Conservation (phyloP, 1,140 invertebrate genomes). For the Atta cephalotes region DNA sequence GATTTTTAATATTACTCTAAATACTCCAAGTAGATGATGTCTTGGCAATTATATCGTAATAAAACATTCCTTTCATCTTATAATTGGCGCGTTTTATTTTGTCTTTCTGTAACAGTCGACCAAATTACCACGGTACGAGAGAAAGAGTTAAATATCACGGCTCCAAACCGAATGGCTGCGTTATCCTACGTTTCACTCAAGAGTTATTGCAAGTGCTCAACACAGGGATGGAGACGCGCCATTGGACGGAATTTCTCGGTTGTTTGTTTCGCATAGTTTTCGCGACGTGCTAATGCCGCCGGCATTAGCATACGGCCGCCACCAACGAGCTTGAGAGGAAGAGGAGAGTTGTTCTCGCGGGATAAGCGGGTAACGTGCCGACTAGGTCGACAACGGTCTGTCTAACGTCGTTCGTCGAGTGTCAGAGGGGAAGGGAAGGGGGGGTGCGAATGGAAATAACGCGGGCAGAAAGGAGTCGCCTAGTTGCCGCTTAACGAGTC, state of each 20-base stretch:
- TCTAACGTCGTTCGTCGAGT: conserved; percentile 64
- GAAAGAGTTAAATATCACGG: conserved; percentile 42
- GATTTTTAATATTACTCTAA: background rate
- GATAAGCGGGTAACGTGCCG: conserved; percentile 55
- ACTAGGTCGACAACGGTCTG: conserved; percentile 70
- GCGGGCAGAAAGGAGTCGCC: conserved; percentile 58
- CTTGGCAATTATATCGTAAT: background rate
- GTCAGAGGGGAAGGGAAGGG: too few relatives aligned
- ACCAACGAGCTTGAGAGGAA: conserved; percentile 24
- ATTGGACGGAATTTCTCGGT: conserved; percentile 68
- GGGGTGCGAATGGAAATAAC: conserved; percentile 56
- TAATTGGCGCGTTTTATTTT: background rate
- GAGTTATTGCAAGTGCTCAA: conserved; percentile 52
- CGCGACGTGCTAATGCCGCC: conserved; percentile 68
- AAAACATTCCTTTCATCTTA: background rate
- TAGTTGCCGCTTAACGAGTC: conserved; percentile 79
- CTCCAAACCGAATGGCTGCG: conserved; percentile 1
- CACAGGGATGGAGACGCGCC: background rate
- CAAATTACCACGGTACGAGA: background rate
- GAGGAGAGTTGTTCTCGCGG: conserved; percentile 62
- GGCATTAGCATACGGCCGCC: conserved; percentile 72
- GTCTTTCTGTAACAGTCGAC: background rate
- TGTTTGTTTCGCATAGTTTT: conserved; percentile 70
- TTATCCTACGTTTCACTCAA: conserved; percentile 37
- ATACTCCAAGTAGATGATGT: background rate